These are phyloP conservation scores for Ellobius talpinus DNA, from an alignment of 2,113 vertebrate species.

Conservation along the genomic window DNA sequence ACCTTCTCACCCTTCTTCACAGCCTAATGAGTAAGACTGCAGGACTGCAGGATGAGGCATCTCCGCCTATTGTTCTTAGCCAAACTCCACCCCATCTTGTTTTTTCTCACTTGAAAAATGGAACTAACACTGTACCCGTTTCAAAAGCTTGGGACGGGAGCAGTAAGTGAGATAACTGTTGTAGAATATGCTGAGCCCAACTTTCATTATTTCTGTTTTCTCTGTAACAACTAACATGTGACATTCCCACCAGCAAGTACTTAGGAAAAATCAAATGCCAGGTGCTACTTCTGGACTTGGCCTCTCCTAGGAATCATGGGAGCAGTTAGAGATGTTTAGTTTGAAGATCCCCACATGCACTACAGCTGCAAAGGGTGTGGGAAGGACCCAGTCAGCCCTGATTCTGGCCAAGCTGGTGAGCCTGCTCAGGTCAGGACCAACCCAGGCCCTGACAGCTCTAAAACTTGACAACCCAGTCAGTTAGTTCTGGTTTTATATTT, in stretches of 20 bases:
- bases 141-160: neutral
- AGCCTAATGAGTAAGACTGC: neutral
- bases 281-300: neutral
- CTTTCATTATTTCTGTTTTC: neutral
- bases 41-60: neutral
- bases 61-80: neutral
- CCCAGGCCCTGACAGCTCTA: neutral
- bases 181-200: neutral
- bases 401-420: neutral
- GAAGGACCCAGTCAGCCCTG: neutral
- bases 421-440: neutral
- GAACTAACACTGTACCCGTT: neutral
- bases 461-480: fast-evolving
- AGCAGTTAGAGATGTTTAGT: neutral
- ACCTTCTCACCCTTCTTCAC: neutral
- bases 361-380: fast-evolving
- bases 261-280: neutral
- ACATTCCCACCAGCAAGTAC: neutral
- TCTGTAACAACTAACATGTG: neutral
- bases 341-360: fast-evolving
- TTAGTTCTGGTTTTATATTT: neutral
- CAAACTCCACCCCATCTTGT: neutral
- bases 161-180: neutral
- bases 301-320: neutral
- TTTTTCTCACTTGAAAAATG: neutral